These are phyloP conservation scores for Pyxicephalus adspersus DNA, from an alignment of 2,113 vertebrate species.

Conservation along the genomic window DNA sequence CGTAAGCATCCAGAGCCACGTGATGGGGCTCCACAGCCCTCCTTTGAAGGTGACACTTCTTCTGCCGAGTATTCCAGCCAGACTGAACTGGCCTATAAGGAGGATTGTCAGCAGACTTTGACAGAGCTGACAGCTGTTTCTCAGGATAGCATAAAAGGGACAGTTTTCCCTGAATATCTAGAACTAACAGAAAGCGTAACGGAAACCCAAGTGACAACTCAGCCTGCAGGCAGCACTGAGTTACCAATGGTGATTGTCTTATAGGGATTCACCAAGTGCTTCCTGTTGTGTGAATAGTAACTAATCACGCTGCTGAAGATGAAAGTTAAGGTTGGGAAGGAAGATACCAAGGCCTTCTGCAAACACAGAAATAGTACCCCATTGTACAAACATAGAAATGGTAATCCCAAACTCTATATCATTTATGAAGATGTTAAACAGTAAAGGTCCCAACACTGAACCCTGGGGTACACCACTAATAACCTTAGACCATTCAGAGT, in stretches of 20 bases:
- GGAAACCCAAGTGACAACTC: neutral
- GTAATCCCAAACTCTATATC: too few relatives aligned
- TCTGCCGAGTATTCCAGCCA: neutral
- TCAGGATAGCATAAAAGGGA: neutral
- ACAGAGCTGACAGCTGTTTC: neutral
- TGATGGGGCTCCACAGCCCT: neutral
- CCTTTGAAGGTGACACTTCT: neutral
- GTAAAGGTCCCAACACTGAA: too few relatives aligned
- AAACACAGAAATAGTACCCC: too few relatives aligned
- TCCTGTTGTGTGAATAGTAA: too few relatives aligned
- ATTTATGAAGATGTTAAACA: too few relatives aligned
- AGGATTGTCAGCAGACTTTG: neutral
- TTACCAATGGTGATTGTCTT: conserved; percentile 45
- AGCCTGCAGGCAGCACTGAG: neutral
- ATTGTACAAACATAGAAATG: too few relatives aligned
- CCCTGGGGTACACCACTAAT: too few relatives aligned
- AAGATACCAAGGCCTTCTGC: too few relatives aligned
- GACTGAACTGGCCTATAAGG: neutral
- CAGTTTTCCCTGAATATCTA: neutral
- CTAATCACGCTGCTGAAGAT: too few relatives aligned
- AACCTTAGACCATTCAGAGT: too few relatives aligned
- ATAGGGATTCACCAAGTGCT: neutral
- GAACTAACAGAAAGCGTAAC: neutral
- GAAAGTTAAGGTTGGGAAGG: too few relatives aligned
- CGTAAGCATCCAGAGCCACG: conserved; percentile 73